phyloP scores from a whole-genome alignment of 2,113 vertebrate species.

The Petaurus breviceps region DNA sequence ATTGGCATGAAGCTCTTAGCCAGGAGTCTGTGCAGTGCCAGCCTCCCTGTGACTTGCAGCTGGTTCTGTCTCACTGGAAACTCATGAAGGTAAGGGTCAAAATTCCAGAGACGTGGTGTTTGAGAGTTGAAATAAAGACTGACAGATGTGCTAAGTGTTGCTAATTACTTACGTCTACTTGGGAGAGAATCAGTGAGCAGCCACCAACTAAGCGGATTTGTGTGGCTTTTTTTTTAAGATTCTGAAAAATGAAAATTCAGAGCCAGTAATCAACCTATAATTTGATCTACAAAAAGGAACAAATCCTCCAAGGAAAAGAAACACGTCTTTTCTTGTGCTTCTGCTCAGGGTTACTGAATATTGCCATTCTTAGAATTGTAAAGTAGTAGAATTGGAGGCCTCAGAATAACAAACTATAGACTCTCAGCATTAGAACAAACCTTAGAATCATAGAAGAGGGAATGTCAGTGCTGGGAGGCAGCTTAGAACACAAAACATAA shows the following conservation, averaged over 20 bases:
- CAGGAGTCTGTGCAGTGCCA: conserved; percentile 49
- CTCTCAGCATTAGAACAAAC: neutral
- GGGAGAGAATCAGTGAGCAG: conserved; percentile 60
- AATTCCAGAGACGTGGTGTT: conserved; percentile 45
- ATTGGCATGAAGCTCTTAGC: conserved; percentile 59
- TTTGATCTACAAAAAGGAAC: conserved; percentile 79
- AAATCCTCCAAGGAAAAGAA: conserved; percentile 70
- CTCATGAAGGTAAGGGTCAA: conserved; percentile 63
- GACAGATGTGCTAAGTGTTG: conserved; percentile 58
- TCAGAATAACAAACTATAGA: neutral
- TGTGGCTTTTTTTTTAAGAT: conserved; percentile 48
- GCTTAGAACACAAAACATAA: neutral
- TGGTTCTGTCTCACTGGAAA: conserved; percentile 74
- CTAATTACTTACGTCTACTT: conserved; percentile 66
- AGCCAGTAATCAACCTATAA: conserved; percentile 79
- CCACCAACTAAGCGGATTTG: conserved; percentile 59
- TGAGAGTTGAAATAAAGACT: conserved; percentile 70
- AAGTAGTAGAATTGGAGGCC: neutral
- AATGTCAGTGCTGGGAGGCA: neutral
- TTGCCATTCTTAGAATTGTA: conserved; percentile 20
- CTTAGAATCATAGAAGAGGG: neutral
- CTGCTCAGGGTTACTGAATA: conserved; percentile 45
- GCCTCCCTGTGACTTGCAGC: conserved; percentile 52
- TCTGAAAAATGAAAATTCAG: conserved; percentile 73
- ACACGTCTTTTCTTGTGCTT: conserved; percentile 77